phyloP scores from a whole-genome alignment of 53 echinoderm and acorn worm species.

The Pentamera pediparva region DNA sequence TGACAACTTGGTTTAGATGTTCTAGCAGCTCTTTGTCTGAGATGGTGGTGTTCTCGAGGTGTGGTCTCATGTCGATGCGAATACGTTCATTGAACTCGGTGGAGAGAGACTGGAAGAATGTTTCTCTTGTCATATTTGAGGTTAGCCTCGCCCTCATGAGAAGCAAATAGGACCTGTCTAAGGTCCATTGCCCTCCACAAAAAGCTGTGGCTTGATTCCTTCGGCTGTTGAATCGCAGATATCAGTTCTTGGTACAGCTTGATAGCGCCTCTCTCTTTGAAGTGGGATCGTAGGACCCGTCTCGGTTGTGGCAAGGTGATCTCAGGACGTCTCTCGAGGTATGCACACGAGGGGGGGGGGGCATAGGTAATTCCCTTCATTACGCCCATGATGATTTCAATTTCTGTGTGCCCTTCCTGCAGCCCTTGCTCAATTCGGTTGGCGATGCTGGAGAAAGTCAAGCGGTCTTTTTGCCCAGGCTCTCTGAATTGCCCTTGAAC shows the following conservation, averaged over 20 bases:
- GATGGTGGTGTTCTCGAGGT: too few relatives aligned
- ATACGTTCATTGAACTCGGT: too few relatives aligned
- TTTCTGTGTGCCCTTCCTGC: background rate
- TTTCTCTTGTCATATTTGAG: background rate
- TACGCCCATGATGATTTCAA: background rate
- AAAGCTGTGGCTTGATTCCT: background rate
- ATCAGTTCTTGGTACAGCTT: constrained; percentile 11
- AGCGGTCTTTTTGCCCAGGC: background rate
- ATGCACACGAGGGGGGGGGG: too few relatives aligned
- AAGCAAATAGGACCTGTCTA: background rate
- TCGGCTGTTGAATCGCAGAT: background rate
- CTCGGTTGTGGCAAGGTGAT: constrained; percentile 6
- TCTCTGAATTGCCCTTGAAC: background rate
- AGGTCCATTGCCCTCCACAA: background rate
- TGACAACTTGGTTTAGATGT: too few relatives aligned
- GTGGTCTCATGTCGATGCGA: too few relatives aligned
- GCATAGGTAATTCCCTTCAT: background rate
- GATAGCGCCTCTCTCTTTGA: constrained; percentile 18
- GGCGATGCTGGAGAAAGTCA: background rate
- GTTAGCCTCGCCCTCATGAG: background rate
- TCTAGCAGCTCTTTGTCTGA: too few relatives aligned
- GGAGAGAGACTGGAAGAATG: constrained; percentile 7
- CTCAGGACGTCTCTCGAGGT: constrained; percentile 17
- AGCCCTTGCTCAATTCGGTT: background rate
- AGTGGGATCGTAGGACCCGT: constrained; percentile 22